Conservation (phyloP, 1,140 invertebrate genomes). For the Drosophila pectinifera region DNA sequence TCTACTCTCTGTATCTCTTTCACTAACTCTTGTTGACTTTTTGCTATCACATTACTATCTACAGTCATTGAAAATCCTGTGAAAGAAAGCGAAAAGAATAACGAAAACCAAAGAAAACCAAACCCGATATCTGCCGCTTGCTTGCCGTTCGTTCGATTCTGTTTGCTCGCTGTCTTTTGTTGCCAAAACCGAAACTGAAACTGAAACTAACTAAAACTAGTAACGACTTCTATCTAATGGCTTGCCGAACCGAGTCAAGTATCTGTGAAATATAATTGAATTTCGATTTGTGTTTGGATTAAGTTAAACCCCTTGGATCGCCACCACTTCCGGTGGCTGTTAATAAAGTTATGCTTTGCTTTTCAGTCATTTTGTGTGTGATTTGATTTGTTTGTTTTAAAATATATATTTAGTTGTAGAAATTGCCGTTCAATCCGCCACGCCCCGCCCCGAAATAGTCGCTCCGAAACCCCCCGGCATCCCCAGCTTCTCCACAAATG, state of each 20-base stretch:
- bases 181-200: constrained; percentile 71
- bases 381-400: constrained; percentile 83
- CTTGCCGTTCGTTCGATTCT: constrained; percentile 70
- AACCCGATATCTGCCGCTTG: constrained; percentile 72
- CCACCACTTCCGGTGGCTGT: constrained; percentile 12
- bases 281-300: constrained; percentile 39
- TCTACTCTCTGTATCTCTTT: constrained; percentile 63
- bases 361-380: constrained; percentile 47
- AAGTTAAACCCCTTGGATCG: constrained; percentile 14
- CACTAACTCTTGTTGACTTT: constrained; percentile 69
- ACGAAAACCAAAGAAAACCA: constrained; percentile 43
- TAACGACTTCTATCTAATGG: constrained; percentile 41
- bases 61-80: constrained; percentile 50
- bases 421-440: constrained; percentile 11
- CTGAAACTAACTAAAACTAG: constrained; percentile 18
- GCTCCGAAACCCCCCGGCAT: background rate
- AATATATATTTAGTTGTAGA: constrained; percentile 55
- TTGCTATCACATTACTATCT: constrained; percentile 59
- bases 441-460: background rate
- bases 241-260: constrained; percentile 62
- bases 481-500: constrained; percentile 8
- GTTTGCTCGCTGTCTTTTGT: constrained; percentile 77
- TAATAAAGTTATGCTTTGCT: constrained; percentile 42
- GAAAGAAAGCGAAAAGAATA: constrained; percentile 50
- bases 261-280: constrained; percentile 41